Evolutionary conservation across 2,797 vertebrate species (phyloP), one percentile per base, ranked within the genome.

Genomic region (Taenioides sp.): DNA sequence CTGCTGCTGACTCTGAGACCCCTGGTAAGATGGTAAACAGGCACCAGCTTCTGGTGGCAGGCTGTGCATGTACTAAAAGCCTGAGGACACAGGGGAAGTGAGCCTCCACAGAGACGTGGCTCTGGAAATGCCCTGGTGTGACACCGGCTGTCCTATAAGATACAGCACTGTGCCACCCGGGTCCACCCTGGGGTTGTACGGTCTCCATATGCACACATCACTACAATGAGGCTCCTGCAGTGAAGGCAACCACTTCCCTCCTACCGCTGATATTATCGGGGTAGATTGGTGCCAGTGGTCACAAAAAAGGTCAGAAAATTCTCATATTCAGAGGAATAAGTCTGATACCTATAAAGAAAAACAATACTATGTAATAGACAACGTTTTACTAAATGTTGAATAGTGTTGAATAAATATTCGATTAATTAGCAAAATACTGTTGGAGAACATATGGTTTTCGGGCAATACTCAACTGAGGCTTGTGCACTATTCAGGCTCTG

Each of bases 121-220:
- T 75, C 86, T 86, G 86, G 73, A 80, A 59, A 65, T 85, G 80
- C 82, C 78, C 81, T 82, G 80, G 87, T 90, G 85, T 92, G 90
- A 92, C 90, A 91, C 82, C 65, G 83, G 81, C 88, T 91, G 90
- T 92, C 89, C 88, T 80, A 82, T 84, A 75, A 31, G 50, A 91
- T 90, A 85, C 87, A 84, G 83, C 80, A 80, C 86, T 70, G 58
- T 58, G 80, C 84, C 87, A 88, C 77, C 84, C 75, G 37, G 68
- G 75, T 65, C 75, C 73, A 52, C 67, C 90, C 89, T 70, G 86
- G 80, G 78, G 91, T 85, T 49, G 64, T 89, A 91, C 85, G 84
- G 81, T 72, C 87, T 92, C 92, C 92, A 91, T 93, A 93, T 93
- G 92, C 88, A 88, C 90, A 90, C 88, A 90, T 93, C 92, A 93